Evolutionary conservation across 2,888 invertebrate species (phyloP).

Genomic region (Lagria hirta): DNA sequence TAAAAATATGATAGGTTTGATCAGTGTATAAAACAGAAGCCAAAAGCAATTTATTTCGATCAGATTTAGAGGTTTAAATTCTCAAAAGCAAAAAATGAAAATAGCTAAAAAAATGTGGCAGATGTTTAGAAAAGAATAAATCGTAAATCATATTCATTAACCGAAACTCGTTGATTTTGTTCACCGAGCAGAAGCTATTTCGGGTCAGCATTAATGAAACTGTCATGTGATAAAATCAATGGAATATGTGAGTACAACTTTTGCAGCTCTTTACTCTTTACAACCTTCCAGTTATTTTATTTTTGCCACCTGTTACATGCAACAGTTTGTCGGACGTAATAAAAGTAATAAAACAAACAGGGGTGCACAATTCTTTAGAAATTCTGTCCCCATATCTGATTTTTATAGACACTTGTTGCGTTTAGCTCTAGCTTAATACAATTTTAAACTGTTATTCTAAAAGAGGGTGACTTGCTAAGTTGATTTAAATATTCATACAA

Average conservation of each 20-base stretch:
- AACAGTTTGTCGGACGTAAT: slow-evolving; percentile 49
- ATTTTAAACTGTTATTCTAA: slow-evolving; percentile 42
- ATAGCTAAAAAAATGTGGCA: no score
- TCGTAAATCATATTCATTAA: slow-evolving; percentile 5
- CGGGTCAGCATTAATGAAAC: slow-evolving; percentile 21
- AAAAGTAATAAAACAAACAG: slow-evolving; percentile 53
- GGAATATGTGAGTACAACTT: slow-evolving; percentile 32
- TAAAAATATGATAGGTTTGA: no score
- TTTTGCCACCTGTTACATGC: slow-evolving; percentile 50
- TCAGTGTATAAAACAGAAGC: no score
- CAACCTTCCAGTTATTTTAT: slow-evolving; percentile 51
- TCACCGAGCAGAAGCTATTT: slow-evolving; percentile 16
- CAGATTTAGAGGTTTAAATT: no score
- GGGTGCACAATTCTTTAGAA: slow-evolving; percentile 50
- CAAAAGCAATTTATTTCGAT: no score
- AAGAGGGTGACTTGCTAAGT: slow-evolving; percentile 33
- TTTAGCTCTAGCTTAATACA: slow-evolving; percentile 39
- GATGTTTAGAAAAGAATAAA: no score
- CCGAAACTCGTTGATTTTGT: slow-evolving; percentile 10
- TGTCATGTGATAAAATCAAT: slow-evolving; percentile 22
- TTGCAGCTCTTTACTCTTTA: slow-evolving; percentile 40
- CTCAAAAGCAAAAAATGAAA: no score
- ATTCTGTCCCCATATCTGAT: slow-evolving; percentile 50
- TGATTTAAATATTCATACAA: slow-evolving; percentile 33
- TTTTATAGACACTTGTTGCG: slow-evolving; percentile 53